Evolutionary conservation across 2,113 vertebrate genomes (phyloP).

Genomic region (Plecotus auritus): DNA sequence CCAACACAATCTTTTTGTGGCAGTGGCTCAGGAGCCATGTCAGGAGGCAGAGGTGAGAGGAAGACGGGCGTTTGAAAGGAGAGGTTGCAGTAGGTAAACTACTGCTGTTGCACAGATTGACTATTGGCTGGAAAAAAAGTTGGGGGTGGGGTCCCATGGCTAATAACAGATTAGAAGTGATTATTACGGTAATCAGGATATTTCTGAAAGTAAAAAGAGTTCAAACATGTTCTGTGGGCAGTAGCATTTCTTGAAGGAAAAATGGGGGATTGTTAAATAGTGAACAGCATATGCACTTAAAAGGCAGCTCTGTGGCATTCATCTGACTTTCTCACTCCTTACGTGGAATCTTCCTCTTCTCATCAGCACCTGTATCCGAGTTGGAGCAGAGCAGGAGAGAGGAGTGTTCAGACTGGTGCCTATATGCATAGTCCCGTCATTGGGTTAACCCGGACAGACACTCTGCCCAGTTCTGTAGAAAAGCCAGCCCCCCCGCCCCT

Average conservation of each 20-base stretch:
- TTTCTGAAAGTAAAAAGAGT: not conserved
- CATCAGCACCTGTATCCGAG: conserved; percentile 46
- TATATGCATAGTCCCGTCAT: conserved; percentile 29
- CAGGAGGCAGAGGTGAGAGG: not conserved
- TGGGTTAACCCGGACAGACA: conserved; percentile 16
- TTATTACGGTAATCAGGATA: not conserved
- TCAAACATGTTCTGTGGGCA: not conserved
- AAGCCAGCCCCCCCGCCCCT: conserved; percentile 18
- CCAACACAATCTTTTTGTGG: not conserved
- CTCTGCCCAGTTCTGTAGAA: conserved; percentile 35
- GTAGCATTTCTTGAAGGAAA: not conserved
- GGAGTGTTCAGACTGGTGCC: conserved; percentile 43
- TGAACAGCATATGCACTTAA: not conserved
- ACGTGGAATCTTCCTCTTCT: conserved; percentile 21
- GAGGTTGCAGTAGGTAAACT: not conserved
- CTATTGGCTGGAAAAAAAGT: not conserved
- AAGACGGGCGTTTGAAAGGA: not conserved
- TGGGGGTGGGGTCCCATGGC: not conserved
- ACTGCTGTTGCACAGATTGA: not conserved
- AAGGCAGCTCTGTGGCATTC: not conserved
- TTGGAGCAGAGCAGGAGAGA: conserved; percentile 8
- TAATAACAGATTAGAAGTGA: not conserved
- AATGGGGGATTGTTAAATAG: not conserved
- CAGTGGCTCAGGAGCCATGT: not conserved
- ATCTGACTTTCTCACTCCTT: not conserved